Evolutionary conservation across 2,797 vertebrate genomes (phyloP).

Genomic region (Anomalospiza imberbis): DNA sequence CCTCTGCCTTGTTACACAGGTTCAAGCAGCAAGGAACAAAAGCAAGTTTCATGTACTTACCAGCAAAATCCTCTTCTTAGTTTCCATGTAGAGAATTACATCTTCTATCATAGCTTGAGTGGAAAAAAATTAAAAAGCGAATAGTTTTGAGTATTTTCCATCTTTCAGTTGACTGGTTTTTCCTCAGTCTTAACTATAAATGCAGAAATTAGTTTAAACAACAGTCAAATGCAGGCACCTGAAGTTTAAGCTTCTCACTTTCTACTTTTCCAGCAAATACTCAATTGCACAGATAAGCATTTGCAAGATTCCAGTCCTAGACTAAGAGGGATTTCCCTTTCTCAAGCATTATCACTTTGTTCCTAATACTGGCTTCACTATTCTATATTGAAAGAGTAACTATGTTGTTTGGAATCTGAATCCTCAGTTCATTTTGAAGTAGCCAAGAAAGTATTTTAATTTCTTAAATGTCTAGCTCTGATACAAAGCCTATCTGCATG

Average conservation of each 20-base stretch:
- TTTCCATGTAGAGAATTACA: not conserved
- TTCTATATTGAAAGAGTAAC: not conserved
- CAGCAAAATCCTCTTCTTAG: not conserved
- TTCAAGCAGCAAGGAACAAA: not conserved
- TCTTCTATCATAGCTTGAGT: not conserved
- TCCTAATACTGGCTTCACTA: not conserved
- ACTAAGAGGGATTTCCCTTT: not conserved
- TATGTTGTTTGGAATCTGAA: not conserved
- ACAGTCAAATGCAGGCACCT: not conserved
- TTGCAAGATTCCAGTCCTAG: not conserved
- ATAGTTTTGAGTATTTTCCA: not conserved
- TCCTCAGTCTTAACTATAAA: not conserved
- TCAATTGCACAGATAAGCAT: not conserved
- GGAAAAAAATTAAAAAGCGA: fast-evolving
- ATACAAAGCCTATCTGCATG: not conserved
- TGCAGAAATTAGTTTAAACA: not conserved
- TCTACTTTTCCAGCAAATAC: not conserved
- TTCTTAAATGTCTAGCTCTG: not conserved
- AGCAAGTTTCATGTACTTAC: not conserved
- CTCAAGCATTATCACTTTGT: not conserved
- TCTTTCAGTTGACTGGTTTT: not conserved
- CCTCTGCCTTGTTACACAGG: not conserved
- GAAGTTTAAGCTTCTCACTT: not conserved
- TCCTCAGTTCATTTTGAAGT: not conserved
- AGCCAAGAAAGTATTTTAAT: not conserved